Conservation (phyloP, 2,113 vertebrate species). For the Desmodus rotundus region DNA sequence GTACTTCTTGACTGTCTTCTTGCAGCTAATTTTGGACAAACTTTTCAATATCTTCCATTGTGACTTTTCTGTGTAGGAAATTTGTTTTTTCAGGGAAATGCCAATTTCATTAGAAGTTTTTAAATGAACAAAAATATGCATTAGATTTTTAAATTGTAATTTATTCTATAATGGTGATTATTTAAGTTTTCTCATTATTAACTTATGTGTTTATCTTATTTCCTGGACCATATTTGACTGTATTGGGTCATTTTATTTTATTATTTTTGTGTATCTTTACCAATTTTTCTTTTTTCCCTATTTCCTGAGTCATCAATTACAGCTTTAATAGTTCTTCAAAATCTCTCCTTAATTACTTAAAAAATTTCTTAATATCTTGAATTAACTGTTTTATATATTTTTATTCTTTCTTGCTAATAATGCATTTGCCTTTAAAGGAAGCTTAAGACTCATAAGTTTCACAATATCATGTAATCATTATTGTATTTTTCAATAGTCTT, state of each 20-base stretch:
- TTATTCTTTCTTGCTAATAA: not conserved
- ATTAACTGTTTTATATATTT: not conserved
- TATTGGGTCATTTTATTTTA: constrained; percentile 9
- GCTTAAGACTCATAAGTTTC: constrained; percentile 2
- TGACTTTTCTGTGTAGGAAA: not conserved
- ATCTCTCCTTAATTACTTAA: not conserved
- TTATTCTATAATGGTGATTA: not conserved
- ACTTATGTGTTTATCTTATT: not conserved
- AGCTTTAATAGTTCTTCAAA: not conserved
- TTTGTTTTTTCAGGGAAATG: not conserved
- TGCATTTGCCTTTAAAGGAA: not conserved
- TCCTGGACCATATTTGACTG: not conserved
- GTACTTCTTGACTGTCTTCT: not conserved
- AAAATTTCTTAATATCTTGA: not conserved
- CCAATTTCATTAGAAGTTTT: not conserved
- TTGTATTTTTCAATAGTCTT: not conserved
- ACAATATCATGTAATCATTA: not conserved
- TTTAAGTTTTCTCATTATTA: not conserved
- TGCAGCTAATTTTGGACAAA: not conserved
- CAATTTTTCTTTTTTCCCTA: not conserved
- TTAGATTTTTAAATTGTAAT: not conserved
- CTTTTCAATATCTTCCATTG: not conserved
- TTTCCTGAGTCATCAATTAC: not conserved
- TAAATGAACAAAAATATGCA: not conserved
- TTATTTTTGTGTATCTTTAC: not conserved